Conservation (phyloP, 2,888 invertebrate species). For the Arenicola marina region DNA sequence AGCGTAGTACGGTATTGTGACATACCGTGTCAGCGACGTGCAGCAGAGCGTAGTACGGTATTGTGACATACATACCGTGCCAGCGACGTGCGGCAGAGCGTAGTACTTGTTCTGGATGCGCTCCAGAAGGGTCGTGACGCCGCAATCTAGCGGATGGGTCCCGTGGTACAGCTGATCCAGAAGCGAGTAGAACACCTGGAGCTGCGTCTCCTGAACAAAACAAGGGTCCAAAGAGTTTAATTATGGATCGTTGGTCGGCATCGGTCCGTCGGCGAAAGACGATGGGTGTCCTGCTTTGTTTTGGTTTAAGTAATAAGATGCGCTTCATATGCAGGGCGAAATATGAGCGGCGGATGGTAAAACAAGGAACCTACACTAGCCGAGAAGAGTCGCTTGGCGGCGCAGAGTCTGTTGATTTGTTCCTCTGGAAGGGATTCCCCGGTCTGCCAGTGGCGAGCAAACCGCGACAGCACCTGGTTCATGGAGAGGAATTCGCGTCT, state of each 20-base stretch:
- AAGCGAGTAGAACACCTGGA: conserved; percentile 80
- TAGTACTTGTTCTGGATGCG: conserved; percentile 82
- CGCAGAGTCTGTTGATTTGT: conserved; percentile 79
- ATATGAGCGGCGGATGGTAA: too few species aligned
- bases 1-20: too few species aligned
- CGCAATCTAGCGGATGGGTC: conserved; percentile 61
- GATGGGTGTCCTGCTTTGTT: too few species aligned
- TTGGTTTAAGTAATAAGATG: too few species aligned
- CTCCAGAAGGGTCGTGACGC: conserved; percentile 76
- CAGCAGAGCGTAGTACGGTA: too few species aligned
- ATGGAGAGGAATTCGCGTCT: too few species aligned
- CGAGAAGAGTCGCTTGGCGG: conserved; percentile 83
- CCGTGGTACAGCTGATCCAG: conserved; percentile 90
- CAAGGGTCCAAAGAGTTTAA: too few species aligned
- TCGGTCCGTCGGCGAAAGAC: too few species aligned
- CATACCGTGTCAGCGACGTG: conserved; percentile 79
- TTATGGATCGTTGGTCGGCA: too few species aligned
- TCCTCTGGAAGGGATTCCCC: conserved; percentile 80
- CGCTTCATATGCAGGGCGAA: too few species aligned
- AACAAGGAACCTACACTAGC: conserved; percentile 70
- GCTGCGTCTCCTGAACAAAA: conserved; percentile 48
- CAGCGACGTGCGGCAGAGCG: conserved; percentile 80
- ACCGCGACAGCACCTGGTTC: conserved; percentile 75
- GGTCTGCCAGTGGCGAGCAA: conserved; percentile 90
- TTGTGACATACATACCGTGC: conserved; percentile 75